phyloP scores from a whole-genome alignment of 1,140 invertebrate species.

The Leptinotarsa lineolata region DNA sequence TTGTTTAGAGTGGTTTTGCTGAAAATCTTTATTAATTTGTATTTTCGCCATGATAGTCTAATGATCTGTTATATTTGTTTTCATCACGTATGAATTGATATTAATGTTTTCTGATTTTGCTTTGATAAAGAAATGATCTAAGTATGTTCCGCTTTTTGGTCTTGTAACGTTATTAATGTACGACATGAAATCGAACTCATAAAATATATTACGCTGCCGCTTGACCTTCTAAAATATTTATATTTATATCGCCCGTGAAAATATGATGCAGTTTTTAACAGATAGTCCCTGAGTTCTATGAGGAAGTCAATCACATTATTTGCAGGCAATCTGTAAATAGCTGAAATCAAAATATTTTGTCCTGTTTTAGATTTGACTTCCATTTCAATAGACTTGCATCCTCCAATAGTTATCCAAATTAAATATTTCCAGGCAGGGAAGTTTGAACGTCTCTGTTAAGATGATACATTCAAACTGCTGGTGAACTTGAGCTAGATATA shows the following conservation, averaged over 20 bases:
- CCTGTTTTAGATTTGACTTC: too few species aligned
- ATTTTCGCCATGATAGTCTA: neutral
- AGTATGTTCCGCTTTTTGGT: neutral
- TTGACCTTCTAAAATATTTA: neutral
- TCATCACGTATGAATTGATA: too few species aligned
- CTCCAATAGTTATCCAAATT: neutral
- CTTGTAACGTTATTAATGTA: neutral
- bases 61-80: too few species aligned
- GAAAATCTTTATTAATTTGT: neutral
- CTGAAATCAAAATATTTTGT: too few species aligned
- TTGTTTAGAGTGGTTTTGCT: too few species aligned
- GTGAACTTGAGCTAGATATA: too few species aligned
- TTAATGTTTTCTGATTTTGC: neutral
- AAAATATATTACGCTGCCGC: neutral
- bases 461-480: too few species aligned
- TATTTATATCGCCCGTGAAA: neutral
- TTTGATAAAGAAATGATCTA: neutral
- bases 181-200: neutral
- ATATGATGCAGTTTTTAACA: too few species aligned
- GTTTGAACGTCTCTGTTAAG: constrained; percentile 5
- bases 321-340: too few species aligned
- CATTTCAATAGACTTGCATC: too few species aligned
- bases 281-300: too few species aligned
- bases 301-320: too few species aligned
- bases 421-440: neutral